A percentile compares a stretch with the other conserved stretches of the same genome.
Evolutionary conservation across 1,140 invertebrate species (phyloP).

Genomic region (Drosophila baimaii): DNA sequence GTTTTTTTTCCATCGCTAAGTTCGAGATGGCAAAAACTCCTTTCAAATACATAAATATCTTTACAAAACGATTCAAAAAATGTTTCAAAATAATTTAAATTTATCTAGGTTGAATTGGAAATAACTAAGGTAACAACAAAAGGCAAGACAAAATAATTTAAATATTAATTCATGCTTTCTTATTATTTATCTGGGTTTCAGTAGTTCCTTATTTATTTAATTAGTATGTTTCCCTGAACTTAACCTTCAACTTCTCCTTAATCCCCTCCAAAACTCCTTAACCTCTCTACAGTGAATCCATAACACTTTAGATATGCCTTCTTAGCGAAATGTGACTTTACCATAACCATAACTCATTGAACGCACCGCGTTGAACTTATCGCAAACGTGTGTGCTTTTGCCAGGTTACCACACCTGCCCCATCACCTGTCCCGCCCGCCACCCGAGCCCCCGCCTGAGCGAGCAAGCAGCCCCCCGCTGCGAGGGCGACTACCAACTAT

Average conservation of each 20-base stretch:
- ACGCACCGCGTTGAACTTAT: conserved; percentile 33
- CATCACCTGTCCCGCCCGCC: conserved; percentile 30
- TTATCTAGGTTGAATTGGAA: no score
- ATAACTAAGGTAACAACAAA: no score
- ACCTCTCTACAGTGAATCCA: conserved; percentile 11
- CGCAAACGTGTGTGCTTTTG: conserved; percentile 20
- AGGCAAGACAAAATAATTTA: not conserved
- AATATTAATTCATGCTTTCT: not conserved
- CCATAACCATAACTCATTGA: conserved; percentile 57
- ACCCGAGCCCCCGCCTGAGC: not conserved
- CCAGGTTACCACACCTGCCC: conserved; percentile 55
- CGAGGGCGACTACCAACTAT: conserved; percentile 33
- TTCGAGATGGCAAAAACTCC: no score
- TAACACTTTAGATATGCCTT: conserved; percentile 46
- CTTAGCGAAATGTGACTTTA: conserved; percentile 32
- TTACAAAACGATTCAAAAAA: no score
- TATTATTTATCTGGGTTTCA: not conserved
- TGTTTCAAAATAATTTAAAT: no score
- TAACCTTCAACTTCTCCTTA: not conserved
- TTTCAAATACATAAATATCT: no score
- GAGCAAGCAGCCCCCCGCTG: conserved; percentile 16
- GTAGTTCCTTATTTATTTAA: not conserved
- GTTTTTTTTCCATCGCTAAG: no score
- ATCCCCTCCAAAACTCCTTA: not conserved
- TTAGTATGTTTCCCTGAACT: not conserved